A percentile compares a stretch with the other conserved stretches of the same genome.
phyloP scores from a whole-genome alignment of 2,888 invertebrate species.

The Hydrotaea diabolus region DNA sequence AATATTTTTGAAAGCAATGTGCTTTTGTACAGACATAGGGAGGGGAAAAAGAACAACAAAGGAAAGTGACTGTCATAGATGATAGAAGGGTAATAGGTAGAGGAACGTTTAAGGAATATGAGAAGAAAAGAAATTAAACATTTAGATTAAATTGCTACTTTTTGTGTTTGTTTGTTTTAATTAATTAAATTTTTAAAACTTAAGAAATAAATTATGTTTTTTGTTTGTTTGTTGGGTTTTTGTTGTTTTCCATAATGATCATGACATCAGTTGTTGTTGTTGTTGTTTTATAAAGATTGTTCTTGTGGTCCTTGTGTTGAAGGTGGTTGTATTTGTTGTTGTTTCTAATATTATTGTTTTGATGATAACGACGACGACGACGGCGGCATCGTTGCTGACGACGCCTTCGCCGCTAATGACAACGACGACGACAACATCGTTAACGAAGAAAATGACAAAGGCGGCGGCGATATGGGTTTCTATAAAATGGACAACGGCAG shows the following conservation, averaged over 20 bases:
- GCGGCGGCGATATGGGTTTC: slow-evolving; percentile 39
- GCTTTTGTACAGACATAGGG: not conserved
- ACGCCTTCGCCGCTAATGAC: slow-evolving; percentile 39
- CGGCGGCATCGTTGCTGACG: slow-evolving; percentile 28
- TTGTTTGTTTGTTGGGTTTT: slow-evolving; percentile 24
- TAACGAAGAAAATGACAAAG: slow-evolving; percentile 36
- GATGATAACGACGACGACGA: slow-evolving; percentile 36
- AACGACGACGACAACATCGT: slow-evolving; percentile 32
- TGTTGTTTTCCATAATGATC: slow-evolving; percentile 66
- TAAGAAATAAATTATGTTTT: slow-evolving; percentile 62
- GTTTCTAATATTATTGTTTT: slow-evolving; percentile 58
- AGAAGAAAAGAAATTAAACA: slow-evolving; percentile 22
- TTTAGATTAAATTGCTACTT: slow-evolving; percentile 52
- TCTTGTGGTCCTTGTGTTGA: slow-evolving; percentile 69
- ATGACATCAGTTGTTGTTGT: slow-evolving; percentile 63
- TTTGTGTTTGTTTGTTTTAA: slow-evolving; percentile 46
- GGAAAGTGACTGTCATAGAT: not conserved
- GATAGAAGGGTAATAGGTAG: not conserved
- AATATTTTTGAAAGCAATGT: not conserved
- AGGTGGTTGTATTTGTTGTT: slow-evolving; percentile 66
- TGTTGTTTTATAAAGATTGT: slow-evolving; percentile 62
- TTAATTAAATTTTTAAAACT: slow-evolving; percentile 61
- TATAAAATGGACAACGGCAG: slow-evolving; percentile 60
- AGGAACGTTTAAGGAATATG: not conserved
- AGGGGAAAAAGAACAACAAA: not conserved